These are phyloP conservation scores for Chironex yamaguchii DNA, from an alignment of 30 jellyfish, hydroid and myxozoan species.

Conservation along the genomic window DNA sequence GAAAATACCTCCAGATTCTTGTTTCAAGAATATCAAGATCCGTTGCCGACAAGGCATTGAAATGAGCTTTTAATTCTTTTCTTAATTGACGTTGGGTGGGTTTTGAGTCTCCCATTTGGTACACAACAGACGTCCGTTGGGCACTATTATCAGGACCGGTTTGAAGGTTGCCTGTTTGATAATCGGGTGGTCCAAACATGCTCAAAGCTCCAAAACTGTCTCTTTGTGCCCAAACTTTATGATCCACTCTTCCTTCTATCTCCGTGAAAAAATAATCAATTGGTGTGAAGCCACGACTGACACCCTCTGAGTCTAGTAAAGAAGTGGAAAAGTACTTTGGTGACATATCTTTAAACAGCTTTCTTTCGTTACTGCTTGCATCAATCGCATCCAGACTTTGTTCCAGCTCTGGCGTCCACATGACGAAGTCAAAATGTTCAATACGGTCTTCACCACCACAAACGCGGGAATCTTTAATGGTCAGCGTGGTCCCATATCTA, in stretches of 20 bases:
- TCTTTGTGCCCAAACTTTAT: constrained; percentile 90
- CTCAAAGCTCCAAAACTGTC: constrained; percentile 83
- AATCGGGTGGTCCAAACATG: constrained; percentile 55
- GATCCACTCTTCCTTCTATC: constrained; percentile 59
- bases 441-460: constrained; percentile 13
- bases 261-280: constrained; percentile 85
- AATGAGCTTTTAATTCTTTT: constrained; percentile 18
- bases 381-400: constrained; percentile 62
- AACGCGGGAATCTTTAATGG: constrained; percentile 20
- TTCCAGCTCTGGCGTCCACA: constrained; percentile 93
- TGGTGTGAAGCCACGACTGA: constrained; percentile 71
- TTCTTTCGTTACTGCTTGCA: constrained; percentile 38
- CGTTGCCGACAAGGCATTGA: constrained; percentile 59
- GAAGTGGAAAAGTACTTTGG: constrained; percentile 78
- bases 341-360: constrained; percentile 31
- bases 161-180: constrained; percentile 67
- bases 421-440: constrained; percentile 71
- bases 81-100: constrained; percentile 54
- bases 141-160: constrained; percentile 73
- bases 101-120: constrained; percentile 74
- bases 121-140: constrained; percentile 73
- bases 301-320: constrained; percentile 62
- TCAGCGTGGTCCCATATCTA: constrained; percentile 65
- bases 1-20: constrained; percentile 87
- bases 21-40: constrained; percentile 12